Evolutionary conservation across 2,888 invertebrate genomes (phyloP), one percentile per base, ranked within the genome.

Genomic region (Parascotia fuliginaria): DNA sequence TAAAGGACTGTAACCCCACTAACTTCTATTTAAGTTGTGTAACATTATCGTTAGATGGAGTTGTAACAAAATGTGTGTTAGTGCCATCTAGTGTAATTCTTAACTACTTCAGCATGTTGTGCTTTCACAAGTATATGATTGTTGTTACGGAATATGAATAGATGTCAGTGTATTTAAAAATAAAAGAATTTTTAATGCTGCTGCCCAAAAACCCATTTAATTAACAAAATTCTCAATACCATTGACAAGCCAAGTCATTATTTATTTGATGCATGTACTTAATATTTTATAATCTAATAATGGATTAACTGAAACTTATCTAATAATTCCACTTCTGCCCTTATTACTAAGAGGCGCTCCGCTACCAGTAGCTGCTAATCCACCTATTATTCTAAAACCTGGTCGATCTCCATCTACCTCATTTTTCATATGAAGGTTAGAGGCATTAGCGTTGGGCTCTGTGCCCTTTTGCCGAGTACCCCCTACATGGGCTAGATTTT

Each of bases 321-420:
- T 16, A 27, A 9, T 7, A 7, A 39, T 27, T 9, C 75, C 79
- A 13, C 81, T 83, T 52, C 89, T 79, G 0, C 88, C 89, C 55
- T 71, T 87, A 32, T 65, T 78, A 43, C 60, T 82, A 1, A 91
- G 39, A 9, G 89, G 87, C 1, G 79, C 70, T 0, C 90, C 90
- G 55, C 88, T 90, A 3, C 82, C 76, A 0, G 82, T 86, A 0
- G 89, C 90, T 5, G 87, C 72, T 14, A 67, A 72, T 0, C 90
- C 90, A 2, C 90, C 90, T 22, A 91, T 76, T 6, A 91, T 89
- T 52, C 83, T 81, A 48, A 74, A 77, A 24, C 64, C 76, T n/a
- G 73, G 79, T 9, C 19, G 37, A 1, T 62, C 73, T 7, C 47
- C 66, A 14, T 60, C 63, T 1, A 60, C 60, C 11, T 37, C 43